Base-by-base conservation (phyloP, 2,797 vertebrate genomes). In the Xenopus petersii region DNA sequence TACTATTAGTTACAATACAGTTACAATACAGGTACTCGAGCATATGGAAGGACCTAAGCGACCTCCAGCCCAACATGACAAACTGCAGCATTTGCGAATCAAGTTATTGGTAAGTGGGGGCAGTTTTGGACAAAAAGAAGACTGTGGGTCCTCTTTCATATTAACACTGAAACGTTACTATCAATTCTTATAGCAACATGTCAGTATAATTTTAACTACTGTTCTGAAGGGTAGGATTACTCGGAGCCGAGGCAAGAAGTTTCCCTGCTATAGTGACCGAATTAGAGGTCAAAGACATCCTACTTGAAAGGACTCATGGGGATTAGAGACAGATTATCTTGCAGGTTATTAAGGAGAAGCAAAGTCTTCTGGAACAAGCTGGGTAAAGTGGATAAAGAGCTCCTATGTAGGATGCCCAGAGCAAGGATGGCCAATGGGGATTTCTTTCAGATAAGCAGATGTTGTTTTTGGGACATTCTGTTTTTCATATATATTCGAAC, bases 301-400 rank as follows among this genome's bases (percentile, higher is more conserved):
- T 67, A 51, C 64, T 72, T 55, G 64, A 73, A 54, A 72, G 75
- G 33, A 3, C 58, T 59, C 21, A 58, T 33, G 63, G 51, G 75
- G 75, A 77, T 77, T 73, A 77, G 64, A 55, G 55, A 16, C 55
- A 36, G 75, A 77, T 77, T 77, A 77, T 67, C 64, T 54, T 59
- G 30, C 33, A 51, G 64, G 70, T 77, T 77, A 77, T 77, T 72
- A 65, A 54, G 64, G 67, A 73, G 54, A 73, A 62, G 61, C 66
- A 67, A 71, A 71, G 21, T 58, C 61, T 67, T 63, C 33, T 33
- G 51, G 46, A 64, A 51, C 26, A 77, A 77, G 63, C 48, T 68
- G 64, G 33, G 30, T 13, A 67, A 77, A 71, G 69, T 72, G 69
- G 75, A 77, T 66, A 71, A 76, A 71, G 71, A 51, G 69, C 64